A percentile compares a stretch with the other conserved stretches of the same genome.
phyloP scores from a whole-genome alignment of 2,113 vertebrate genomes.

The Copsychus sechellarum region DNA sequence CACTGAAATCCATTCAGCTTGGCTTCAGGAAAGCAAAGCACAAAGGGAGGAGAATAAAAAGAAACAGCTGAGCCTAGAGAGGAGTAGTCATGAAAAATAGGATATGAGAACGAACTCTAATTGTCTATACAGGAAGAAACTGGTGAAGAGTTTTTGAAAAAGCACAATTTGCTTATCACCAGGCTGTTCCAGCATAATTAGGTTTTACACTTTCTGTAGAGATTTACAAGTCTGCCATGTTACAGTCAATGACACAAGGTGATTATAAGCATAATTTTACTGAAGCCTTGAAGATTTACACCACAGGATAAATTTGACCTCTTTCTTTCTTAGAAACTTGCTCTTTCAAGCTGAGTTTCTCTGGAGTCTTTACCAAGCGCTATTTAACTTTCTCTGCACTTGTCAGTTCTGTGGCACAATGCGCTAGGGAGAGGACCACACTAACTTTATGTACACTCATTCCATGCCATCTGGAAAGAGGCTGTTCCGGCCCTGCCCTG shows the following conservation, averaged over 20 bases:
- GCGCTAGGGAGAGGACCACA: neutral
- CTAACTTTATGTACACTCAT: neutral
- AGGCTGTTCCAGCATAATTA: neutral
- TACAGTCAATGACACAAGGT: neutral
- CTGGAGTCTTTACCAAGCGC: neutral
- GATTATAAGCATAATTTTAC: neutral
- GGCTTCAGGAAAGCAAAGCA: conserved; percentile 6
- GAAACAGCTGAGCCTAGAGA: conserved; percentile 19
- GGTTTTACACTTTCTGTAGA: neutral
- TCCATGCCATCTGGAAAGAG: neutral
- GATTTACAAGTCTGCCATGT: neutral
- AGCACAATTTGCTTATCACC: neutral
- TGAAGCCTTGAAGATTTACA: neutral
- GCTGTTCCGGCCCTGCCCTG: neutral
- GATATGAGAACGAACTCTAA: conserved; percentile 25
- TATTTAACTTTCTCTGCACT: neutral
- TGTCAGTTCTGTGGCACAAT: neutral
- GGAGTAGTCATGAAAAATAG: neutral
- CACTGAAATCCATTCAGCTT: conserved; percentile 20
- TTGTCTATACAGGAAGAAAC: conserved; percentile 22
- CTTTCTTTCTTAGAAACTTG: neutral
- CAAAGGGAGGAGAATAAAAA: conserved; percentile 3
- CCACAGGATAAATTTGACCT: neutral
- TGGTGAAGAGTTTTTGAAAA: neutral
- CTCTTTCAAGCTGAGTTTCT: neutral